phyloP scores from a whole-genome alignment of 2,797 vertebrate species.

The Neosalanx taihuensis region DNA sequence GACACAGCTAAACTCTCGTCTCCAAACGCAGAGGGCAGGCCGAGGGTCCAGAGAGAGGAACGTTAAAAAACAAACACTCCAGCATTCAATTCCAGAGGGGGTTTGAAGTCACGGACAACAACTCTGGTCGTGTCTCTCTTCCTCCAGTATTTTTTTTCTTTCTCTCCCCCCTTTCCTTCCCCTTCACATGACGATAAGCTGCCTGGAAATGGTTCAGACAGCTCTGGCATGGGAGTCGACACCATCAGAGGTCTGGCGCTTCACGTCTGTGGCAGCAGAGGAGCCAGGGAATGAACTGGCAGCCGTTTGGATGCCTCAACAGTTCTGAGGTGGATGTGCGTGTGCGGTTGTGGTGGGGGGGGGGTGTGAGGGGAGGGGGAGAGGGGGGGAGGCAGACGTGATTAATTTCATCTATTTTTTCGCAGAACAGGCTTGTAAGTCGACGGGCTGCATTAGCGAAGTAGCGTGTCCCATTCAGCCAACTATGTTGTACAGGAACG shows the following conservation, averaged over 20 bases:
- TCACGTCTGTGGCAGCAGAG: constrained; percentile 1
- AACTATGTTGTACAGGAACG: background rate
- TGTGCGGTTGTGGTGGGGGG: background rate
- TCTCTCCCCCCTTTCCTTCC: background rate
- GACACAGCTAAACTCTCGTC: background rate
- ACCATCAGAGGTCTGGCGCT: background rate
- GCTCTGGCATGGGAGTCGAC: constrained; percentile 13
- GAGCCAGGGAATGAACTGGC: constrained; percentile 9
- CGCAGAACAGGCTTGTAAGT: background rate
- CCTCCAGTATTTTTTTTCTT: background rate
- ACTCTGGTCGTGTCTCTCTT: background rate
- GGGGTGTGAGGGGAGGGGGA: too few species aligned
- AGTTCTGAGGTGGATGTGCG: background rate
- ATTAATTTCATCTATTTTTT: constrained; percentile 2
- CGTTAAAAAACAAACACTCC: constrained; percentile 8
- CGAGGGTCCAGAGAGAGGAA: background rate
- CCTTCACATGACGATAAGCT: background rate
- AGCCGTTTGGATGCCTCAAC: background rate
- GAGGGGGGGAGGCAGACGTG: background rate
- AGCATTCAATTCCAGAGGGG: background rate
- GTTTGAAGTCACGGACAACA: constrained; percentile 7
- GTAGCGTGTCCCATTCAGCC: background rate
- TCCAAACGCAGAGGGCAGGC: background rate
- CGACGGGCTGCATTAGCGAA: background rate
- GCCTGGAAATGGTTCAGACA: background rate